phyloP scores from a whole-genome alignment of 1,140 invertebrate species.

The Chrysoperla carnea region DNA sequence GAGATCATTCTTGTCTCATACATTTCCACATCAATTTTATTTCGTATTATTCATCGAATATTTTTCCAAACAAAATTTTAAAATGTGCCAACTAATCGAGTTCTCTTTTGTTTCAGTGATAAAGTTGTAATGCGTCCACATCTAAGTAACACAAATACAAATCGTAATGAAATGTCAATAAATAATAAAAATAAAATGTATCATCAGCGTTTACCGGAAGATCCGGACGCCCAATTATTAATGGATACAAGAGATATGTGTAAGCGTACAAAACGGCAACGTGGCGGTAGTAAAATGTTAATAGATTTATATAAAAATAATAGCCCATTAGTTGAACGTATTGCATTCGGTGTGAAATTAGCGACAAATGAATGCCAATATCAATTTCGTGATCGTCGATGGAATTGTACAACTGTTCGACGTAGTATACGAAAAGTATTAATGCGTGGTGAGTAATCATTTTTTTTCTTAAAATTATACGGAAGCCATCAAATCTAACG shows the following conservation, averaged over 20 bases:
- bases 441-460: conserved; percentile 51
- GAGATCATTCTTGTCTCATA: no score
- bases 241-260: conserved; percentile 78
- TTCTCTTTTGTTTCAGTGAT: no score
- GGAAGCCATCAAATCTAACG: no score
- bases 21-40: no score
- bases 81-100: no score
- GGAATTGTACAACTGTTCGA: conserved; percentile 67
- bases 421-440: conserved; percentile 66
- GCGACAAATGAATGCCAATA: conserved; percentile 69
- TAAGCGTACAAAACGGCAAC: conserved; percentile 51
- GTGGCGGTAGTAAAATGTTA: conserved; percentile 42
- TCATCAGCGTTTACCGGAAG: background rate
- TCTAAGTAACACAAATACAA: no score
- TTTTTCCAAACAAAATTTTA: no score
- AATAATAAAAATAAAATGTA: no score
- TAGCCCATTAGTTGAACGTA: conserved; percentile 55
- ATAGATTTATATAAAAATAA: conserved; percentile 61
- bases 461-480: no score
- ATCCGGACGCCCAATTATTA: conserved; percentile 29
- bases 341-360: conserved; percentile 53
- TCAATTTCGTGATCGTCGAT: conserved; percentile 64
- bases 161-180: no score
- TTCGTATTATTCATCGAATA: no score
- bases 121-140: no score